Base-by-base conservation (phyloP, 1,140 invertebrate genomes). In the Diabrotica virgifera region DNA sequence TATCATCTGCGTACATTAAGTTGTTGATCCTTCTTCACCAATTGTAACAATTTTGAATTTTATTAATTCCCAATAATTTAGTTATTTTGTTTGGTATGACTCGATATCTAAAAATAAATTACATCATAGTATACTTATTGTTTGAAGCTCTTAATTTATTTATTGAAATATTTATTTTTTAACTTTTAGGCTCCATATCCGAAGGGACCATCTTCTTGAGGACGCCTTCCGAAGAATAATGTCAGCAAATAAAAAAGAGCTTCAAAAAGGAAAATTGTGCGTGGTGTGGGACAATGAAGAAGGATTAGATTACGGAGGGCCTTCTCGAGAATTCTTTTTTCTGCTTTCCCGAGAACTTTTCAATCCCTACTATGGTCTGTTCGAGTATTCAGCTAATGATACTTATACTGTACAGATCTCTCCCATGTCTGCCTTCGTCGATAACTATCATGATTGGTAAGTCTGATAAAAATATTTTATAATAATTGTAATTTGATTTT, bases 321-420 rank as follows among this genome's bases (percentile, higher is more conserved):
- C 96, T 4, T 97, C 91, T 7, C 82, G 95, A 51, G 96, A 99
- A 82, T 97, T 98, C 81, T 99, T 99, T 84, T 98, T 98, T 79
- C 87, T 98, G 24, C 81, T 99, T 7, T 98, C 95, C 0, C 84
- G 95, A 52, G 95, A 98, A 80, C 84, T 99, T 0, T 99, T 99
- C 82, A 98, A 98, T 83, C 96, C 96, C 0, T 98, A 98, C 79
- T 98, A 98, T 76, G 96, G 96, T 5, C 85, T 99, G 12, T 99
- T 98, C 81, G 97, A 98, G 82, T 99, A 98, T 80, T 97, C 95
- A 0, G 95, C 96, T 13, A 97, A 96, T 79, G 95, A 98, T 76
- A 96, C 95, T 12, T 98, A 98, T 78, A 98, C 96, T 2, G 95
- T 98, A 12, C 96, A 98, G 83, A 92, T 99, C 64, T 97, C 95